Evolutionary conservation across 2,888 invertebrate genomes (phyloP).

Genomic region (Catonia carolina): DNA sequence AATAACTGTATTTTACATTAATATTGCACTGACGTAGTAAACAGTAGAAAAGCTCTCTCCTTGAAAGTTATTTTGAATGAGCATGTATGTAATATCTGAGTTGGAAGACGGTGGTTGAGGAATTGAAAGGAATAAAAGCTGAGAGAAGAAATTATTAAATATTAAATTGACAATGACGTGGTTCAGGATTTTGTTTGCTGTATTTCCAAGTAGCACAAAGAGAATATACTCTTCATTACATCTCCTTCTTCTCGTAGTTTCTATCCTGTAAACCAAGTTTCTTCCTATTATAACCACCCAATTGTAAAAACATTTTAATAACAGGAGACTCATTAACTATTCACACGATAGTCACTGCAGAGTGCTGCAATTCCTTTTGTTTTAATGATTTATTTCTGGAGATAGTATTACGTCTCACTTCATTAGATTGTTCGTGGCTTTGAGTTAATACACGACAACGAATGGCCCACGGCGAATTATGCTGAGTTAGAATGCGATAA

Average conservation of each 20-base stretch:
- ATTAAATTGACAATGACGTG: conserved; percentile 8
- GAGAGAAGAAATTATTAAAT: conserved; percentile 8
- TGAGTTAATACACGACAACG: too few relatives aligned
- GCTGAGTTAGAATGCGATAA: too few relatives aligned
- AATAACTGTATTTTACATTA: too few relatives aligned
- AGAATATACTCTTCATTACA: conserved; percentile 1
- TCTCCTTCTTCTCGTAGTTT: neutral
- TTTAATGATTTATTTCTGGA: conserved; percentile 5
- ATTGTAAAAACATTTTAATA: conserved; percentile 2
- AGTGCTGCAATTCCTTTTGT: neutral
- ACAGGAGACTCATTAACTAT: conserved; percentile 8
- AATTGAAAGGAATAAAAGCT: conserved; percentile 3
- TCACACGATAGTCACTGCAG: neutral
- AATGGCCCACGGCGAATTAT: too few relatives aligned
- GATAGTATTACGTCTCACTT: neutral
- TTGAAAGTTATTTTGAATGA: too few relatives aligned
- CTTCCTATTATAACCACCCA: too few relatives aligned
- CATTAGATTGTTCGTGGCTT: neutral
- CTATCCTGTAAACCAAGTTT: too few relatives aligned
- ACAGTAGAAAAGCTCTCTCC: too few relatives aligned
- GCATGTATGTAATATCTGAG: too few relatives aligned
- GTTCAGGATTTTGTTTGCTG: conserved; percentile 4
- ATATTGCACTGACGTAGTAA: too few relatives aligned
- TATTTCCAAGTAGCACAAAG: neutral
- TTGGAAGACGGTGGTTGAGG: neutral